phyloP scores from a whole-genome alignment of 2,797 vertebrate genomes.

The Sardinella longiceps region DNA sequence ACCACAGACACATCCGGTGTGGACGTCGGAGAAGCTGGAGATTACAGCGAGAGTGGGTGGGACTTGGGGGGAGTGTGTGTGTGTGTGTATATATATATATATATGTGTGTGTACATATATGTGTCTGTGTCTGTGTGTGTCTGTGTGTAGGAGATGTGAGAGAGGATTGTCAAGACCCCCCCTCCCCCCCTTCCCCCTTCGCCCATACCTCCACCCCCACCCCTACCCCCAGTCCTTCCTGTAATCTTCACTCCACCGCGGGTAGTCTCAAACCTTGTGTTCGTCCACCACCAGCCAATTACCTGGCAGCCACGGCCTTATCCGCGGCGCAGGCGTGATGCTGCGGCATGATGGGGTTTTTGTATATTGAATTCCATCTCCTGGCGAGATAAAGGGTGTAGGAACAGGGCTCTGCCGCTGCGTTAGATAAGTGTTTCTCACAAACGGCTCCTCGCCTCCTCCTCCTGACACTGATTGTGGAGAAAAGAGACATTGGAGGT shows the following conservation, averaged over 20 bases:
- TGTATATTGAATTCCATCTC: conserved; percentile 95
- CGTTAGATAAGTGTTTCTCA: conserved; percentile 83
- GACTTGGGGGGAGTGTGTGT: conserved; percentile 53
- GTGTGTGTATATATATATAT: not conserved
- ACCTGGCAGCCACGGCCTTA: conserved; percentile 92
- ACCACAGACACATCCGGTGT: conserved; percentile 40
- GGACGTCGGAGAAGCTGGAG: conserved; percentile 59
- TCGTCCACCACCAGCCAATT: conserved; percentile 91
- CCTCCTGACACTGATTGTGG: conserved; percentile 81
- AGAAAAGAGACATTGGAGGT: conserved; percentile 80
- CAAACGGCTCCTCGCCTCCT: conserved; percentile 75
- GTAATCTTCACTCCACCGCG: conserved; percentile 77
- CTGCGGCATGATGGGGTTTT: conserved; percentile 86
- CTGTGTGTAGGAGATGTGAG: conserved; percentile 50
- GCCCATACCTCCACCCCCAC: conserved; percentile 2
- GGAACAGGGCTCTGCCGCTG: conserved; percentile 88
- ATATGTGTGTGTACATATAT: not conserved
- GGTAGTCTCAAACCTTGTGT: conserved; percentile 82
- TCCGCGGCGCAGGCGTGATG: conserved; percentile 90
- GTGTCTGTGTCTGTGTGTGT: not conserved
- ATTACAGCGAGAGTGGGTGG: conserved; percentile 66
- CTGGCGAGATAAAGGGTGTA: conserved; percentile 87
- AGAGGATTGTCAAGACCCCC: conserved; percentile 68
- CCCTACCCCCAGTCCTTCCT: conserved; percentile 66
- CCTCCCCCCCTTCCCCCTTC: conserved; percentile 25